Evolutionary conservation across 2,797 vertebrate genomes (phyloP), one percentile per base, ranked within the genome.

Genomic region (Gymnodraco acuticeps): DNA sequence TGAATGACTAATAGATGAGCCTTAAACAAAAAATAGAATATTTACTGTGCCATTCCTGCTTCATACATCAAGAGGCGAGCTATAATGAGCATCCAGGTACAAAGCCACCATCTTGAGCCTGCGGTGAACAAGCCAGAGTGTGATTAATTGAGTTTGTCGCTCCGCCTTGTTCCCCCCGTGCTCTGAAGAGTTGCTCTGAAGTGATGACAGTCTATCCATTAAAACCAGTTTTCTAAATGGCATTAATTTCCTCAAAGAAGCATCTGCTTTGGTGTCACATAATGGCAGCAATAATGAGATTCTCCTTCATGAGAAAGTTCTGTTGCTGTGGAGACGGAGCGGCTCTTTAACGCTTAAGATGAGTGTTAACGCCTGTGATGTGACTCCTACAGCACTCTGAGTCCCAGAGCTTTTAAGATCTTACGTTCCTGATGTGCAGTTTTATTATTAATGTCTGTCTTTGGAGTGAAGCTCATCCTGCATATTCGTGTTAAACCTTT

Each of bases 91-190:
- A 85, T 70, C 58, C 82, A 86, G 83, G 90, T 90, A 91, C 87
- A 84, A 89, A 91, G 88, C 73, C 73, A 72, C 83, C 89, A 88
- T 84, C 86, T 86, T 90, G 84, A 86, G 90, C 88, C 87, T 77
- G 77, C 59, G 69, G 86, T 85, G 87, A 88, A 74, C 63, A 38
- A 87, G 77, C 71, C 87, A 70, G 56, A 64, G 46, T 66, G 87
- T 88, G 87, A 93, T 90, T 91, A 91, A 94, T 93, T 81, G 88
- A 84, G 75, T 91, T 89, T 84, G 89, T 91, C 85, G 87, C 80
- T 88, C 81, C 0, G 64, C 82, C 84, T 82, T 81, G 81, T 91
- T 88, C 83, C 79, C 76, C 75, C 82, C 51, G 27, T 84, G 80
- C 76, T 87, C 75, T 64, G 61, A 88, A 81, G 70, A 83, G 76